Percentiles rank a stretch among this genome's conserved stretches.
These are phyloP conservation scores for Laticauda colubrina DNA, from an alignment of 2,113 vertebrate species.

Conservation along the genomic window DNA sequence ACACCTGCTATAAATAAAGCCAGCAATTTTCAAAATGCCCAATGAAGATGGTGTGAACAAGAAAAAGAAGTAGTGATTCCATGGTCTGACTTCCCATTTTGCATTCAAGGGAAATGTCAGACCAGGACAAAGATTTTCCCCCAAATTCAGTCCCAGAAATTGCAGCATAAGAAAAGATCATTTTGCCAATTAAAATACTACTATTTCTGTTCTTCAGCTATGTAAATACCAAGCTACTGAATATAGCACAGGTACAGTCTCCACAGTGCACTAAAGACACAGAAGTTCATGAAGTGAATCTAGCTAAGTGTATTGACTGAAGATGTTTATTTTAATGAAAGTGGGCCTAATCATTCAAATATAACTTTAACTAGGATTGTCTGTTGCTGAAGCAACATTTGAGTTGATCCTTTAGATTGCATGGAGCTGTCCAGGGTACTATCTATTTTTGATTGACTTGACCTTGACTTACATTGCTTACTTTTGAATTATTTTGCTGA, in stretches of 20 bases:
- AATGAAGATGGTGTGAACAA: not conserved
- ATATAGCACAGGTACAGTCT: not conserved
- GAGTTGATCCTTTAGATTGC: not conserved
- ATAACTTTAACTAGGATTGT: not conserved
- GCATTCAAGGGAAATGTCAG: not conserved
- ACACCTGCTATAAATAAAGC: not conserved
- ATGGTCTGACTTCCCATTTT: not conserved
- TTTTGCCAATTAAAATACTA: not conserved
- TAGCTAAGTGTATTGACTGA: not conserved
- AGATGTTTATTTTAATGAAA: not conserved
- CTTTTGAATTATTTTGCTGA: not conserved
- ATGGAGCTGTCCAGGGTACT: not conserved
- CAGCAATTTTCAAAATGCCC: not conserved
- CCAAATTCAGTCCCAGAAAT: not conserved
- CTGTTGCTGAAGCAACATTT: not conserved
- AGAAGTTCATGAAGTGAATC: not conserved
- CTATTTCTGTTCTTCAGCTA: not conserved
- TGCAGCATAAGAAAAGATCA: not conserved
- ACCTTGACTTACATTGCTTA: not conserved
- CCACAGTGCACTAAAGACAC: not conserved
- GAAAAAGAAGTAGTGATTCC: not conserved
- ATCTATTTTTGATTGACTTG: not conserved
- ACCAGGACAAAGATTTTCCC: not conserved
- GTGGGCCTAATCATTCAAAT: not conserved
- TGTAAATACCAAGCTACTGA: not conserved